phyloP scores from a whole-genome alignment of 2,113 vertebrate species.

The Larimichthys polyactis region DNA sequence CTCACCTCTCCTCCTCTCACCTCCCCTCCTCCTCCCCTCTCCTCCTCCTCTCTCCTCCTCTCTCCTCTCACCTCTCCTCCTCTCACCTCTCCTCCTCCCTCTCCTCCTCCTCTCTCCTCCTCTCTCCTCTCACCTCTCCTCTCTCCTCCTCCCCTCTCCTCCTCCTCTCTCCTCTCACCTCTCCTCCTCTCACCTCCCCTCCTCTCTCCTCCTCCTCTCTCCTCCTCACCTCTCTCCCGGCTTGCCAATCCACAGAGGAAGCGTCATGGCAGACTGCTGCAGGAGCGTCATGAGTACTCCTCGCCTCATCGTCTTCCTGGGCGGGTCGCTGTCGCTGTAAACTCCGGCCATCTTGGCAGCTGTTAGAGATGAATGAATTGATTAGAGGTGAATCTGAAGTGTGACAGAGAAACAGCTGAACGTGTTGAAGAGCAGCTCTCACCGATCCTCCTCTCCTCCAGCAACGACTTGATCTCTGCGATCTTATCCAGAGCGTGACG shows the following conservation, averaged over 20 bases:
- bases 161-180: too few relatives aligned
- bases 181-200: too few relatives aligned
- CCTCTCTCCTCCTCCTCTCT: too few relatives aligned
- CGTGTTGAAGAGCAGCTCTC: neutral
- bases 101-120: too few relatives aligned
- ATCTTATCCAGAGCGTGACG: constrained; percentile 92
- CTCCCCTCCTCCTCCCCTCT: too few relatives aligned
- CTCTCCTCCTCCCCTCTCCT: too few relatives aligned
- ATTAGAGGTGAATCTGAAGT: neutral
- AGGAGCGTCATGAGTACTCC: constrained; percentile 94
- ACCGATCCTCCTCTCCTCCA: constrained; percentile 94
- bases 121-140: too few relatives aligned
- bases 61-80: too few relatives aligned
- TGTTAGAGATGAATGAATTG: constrained; percentile 35
- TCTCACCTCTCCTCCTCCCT: too few relatives aligned
- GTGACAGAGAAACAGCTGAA: too few relatives aligned
- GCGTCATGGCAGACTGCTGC: constrained; percentile 95
- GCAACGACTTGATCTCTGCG: constrained; percentile 91
- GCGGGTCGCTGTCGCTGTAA: constrained; percentile 91
- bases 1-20: too few relatives aligned
- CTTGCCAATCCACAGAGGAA: constrained; percentile 94
- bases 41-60: too few relatives aligned
- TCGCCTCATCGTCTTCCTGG: constrained; percentile 92
- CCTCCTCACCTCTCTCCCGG: constrained; percentile 87
- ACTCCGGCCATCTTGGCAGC: constrained; percentile 91